Evolutionary conservation across 2,797 vertebrate species (phyloP), one percentile per base, ranked within the genome.

Genomic region (Diceros bicornis): DNA sequence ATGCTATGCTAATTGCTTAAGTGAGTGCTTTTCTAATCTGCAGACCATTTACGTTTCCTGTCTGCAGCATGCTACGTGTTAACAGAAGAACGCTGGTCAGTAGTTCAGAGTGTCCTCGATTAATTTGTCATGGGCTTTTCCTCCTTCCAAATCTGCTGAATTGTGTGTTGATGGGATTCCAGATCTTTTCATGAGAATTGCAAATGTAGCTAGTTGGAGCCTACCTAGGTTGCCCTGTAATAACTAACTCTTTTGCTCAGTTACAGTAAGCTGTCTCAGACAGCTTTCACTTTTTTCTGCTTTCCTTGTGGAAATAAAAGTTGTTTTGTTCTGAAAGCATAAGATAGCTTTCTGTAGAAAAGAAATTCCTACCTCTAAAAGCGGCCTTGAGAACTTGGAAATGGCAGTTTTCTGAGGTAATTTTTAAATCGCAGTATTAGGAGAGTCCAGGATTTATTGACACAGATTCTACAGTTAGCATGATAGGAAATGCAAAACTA

Each of bases 291-390:
- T 59, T 77, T 86, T 96, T 91, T 87, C 79, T 95, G 7, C 77
- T 92, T 96, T 93, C 18, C 34, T 93, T 57, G 14, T 72, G 66
- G 55, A 97, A 89, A 62, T 96, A 89, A 95, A 97, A 83, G 34
- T 92, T 96, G 97, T 97, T 98, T 96, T 96, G 9, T 97, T 98
- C 96, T 98, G 96, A 97, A 98, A 98, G 98, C 97, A 96, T 98
- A 98, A 98, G 98, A 97, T 98, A 98, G 98, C 81, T 98, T 98
- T 98, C 97, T 98, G 87, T 98, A 72, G 96, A 96, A 96, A 97
- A 98, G 95, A 87, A 96, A 94, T 97, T 96, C 81, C 98, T 98
- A 97, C 98, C 97, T 99, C 98, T 99, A 98, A 98, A 98, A 98
- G 97, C 98, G 97, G 9, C 93, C 96, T 96, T 87, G 88, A 95